Evolutionary conservation across 2,113 vertebrate genomes (phyloP).

Genomic region (Salvelinus namaycush): DNA sequence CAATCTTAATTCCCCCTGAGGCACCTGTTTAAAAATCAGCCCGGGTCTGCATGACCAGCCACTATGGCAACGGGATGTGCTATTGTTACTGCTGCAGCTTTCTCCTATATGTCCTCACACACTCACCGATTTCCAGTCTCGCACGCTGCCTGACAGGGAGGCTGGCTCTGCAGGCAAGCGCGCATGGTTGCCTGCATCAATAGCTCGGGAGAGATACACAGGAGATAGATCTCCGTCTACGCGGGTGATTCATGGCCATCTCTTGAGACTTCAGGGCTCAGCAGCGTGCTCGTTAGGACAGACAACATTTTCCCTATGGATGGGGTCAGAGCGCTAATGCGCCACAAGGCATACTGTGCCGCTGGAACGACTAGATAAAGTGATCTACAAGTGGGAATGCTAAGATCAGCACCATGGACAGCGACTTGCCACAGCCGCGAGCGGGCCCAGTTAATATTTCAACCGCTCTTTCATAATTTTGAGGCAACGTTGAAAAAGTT

Average conservation of each 20-base stretch:
- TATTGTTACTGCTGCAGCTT: constrained; percentile 50
- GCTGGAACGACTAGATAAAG: too few species aligned
- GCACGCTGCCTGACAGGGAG: constrained; percentile 44
- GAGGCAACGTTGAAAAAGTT: too few species aligned
- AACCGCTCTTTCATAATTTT: too few species aligned
- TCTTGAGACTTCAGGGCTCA: constrained; percentile 1
- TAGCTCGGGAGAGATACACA: not conserved
- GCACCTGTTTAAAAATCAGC: constrained; percentile 70
- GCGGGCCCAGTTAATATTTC: constrained; percentile 29
- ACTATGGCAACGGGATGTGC: constrained; percentile 70
- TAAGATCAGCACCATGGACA: constrained; percentile 51
- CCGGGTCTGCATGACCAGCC: constrained; percentile 57
- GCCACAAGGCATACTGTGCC: too few species aligned
- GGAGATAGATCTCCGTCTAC: not conserved
- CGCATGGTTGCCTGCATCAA: constrained; percentile 19
- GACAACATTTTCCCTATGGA: not conserved
- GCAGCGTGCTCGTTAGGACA: not conserved
- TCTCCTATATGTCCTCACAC: constrained; percentile 7
- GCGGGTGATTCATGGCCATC: not conserved
- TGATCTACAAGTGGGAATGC: too few species aligned
- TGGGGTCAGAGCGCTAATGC: not conserved
- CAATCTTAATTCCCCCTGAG: constrained; percentile 39
- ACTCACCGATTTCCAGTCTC: constrained; percentile 50
- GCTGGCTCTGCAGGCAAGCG: constrained; percentile 21
- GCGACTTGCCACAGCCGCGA: not conserved